phyloP scores from a whole-genome alignment of 64 coral and sea anemone genomes.

The Anthopleura sola region DNA sequence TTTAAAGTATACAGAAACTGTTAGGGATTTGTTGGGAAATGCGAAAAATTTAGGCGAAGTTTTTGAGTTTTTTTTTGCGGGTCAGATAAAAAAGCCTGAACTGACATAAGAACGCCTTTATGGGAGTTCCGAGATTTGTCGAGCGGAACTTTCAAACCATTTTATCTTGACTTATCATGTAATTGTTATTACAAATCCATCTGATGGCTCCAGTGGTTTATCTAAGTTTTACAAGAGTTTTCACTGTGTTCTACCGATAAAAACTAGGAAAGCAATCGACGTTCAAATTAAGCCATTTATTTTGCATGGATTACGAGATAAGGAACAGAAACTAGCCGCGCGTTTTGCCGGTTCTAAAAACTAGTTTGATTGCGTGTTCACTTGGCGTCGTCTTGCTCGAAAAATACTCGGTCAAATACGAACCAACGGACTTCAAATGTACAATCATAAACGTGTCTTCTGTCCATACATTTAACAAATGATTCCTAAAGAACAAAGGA shows the following conservation, averaged over 20 bases:
- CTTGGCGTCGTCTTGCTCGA: neutral
- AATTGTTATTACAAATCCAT: conserved; percentile 5
- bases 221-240: neutral
- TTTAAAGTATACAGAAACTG: neutral
- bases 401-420: neutral
- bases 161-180: neutral
- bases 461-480: conserved; percentile 8
- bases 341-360: neutral
- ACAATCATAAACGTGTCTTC: neutral
- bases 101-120: neutral
- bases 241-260: neutral
- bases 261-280: neutral
- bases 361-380: neutral
- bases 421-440: conserved; percentile 1
- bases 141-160: conserved; percentile 2
- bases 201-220: neutral
- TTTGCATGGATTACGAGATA: neutral
- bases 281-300: neutral
- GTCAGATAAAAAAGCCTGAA: neutral
- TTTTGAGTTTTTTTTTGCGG: no score
- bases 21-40: neutral
- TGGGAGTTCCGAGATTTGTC: neutral
- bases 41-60: neutral
- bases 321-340: neutral
- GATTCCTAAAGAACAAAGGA: neutral